Evolutionary conservation across 2,797 vertebrate species (phyloP).

Genomic region (Sebastes umbrosus): DNA sequence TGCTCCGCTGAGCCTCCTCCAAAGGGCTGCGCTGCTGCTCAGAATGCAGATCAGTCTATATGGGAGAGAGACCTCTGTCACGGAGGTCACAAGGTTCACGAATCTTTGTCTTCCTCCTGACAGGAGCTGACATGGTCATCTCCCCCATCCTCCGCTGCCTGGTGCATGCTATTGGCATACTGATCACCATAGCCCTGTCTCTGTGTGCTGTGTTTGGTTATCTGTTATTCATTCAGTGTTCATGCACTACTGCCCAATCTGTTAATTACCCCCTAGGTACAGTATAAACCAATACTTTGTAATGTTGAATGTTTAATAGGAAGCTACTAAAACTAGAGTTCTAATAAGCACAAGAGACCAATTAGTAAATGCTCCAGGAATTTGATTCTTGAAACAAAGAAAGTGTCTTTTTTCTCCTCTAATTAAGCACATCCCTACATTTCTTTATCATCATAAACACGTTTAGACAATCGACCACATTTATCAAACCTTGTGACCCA

Average conservation of each 20-base stretch:
- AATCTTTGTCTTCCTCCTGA: neutral
- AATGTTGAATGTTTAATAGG: neutral
- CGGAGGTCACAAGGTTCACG: neutral
- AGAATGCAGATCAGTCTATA: neutral
- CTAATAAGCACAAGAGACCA: neutral
- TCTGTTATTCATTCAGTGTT: neutral
- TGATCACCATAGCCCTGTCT: neutral
- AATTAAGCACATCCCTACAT: neutral
- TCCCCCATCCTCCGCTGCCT: neutral
- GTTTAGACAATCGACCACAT: neutral
- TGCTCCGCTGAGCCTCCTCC: neutral
- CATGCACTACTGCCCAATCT: neutral
- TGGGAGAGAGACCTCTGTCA: neutral
- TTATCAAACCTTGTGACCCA: neutral
- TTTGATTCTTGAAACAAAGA: neutral
- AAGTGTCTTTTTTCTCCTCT: neutral
- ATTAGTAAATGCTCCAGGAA: neutral
- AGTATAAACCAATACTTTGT: too few relatives aligned
- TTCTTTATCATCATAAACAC: neutral
- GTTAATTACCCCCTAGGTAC: neutral
- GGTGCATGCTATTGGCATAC: neutral
- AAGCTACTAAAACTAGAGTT: neutral
- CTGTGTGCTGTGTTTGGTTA: too few relatives aligned
- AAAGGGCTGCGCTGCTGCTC: neutral
- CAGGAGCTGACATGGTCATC: neutral